Percentiles rank a stretch among this genome's conserved stretches.
Conservation (phyloP, 2,888 invertebrate genomes). For the Macropis europaea region DNA sequence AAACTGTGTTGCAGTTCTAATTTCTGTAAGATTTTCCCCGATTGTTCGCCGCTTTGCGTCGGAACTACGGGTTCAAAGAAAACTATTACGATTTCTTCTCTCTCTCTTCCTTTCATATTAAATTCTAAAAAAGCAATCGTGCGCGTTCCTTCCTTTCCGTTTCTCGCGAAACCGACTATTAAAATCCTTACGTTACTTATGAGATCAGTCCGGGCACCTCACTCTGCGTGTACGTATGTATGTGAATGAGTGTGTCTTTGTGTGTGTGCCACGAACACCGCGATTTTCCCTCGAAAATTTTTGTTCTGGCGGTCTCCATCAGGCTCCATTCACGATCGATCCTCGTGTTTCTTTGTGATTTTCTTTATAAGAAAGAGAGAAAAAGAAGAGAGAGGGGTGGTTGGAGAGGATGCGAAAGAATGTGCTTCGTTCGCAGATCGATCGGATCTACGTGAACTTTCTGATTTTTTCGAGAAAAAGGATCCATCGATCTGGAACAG, state of each 20-base stretch:
- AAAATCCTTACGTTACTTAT: conserved; percentile 54
- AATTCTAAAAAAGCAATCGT: no score
- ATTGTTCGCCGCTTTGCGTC: background rate
- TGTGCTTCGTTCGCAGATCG: no score
- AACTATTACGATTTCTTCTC: background rate
- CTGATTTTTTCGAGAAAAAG: no score
- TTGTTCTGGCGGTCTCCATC: conserved; percentile 13
- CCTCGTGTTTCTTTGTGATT: background rate
- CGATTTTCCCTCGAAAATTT: conserved; percentile 1
- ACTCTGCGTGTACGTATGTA: background rate
- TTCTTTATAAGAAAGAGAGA: no score
- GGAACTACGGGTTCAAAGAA: background rate
- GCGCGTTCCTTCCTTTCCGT: background rate
- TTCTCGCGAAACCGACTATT: conserved; percentile 31
- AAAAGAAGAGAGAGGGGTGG: no score
- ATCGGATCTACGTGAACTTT: no score
- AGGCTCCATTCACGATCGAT: conserved; percentile 2
- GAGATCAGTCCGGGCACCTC: conserved; percentile 54
- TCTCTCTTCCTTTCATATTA: conserved; percentile 1
- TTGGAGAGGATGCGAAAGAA: no score
- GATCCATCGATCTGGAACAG: no score
- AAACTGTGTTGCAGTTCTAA: background rate
- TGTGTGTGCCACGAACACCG: conserved; percentile 43
- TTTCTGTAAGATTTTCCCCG: background rate
- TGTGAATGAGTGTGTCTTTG: no score